A percentile compares a stretch with the other conserved stretches of the same genome.
Evolutionary conservation across 2,113 vertebrate genomes (phyloP).

Genomic region (Eolophus roseicapilla): DNA sequence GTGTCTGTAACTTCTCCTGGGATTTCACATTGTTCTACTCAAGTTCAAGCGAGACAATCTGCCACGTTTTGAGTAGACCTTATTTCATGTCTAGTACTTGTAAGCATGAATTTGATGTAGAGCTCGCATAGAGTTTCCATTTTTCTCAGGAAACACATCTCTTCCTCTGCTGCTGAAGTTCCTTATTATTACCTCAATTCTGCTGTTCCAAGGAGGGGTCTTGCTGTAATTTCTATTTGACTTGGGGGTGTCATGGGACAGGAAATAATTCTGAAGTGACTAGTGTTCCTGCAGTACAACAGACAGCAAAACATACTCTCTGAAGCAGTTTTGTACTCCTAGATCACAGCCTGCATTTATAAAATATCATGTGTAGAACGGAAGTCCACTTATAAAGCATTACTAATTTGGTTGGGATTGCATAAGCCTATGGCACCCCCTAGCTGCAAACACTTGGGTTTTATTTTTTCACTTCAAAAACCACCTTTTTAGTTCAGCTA

Average conservation of each 20-base stretch:
- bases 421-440: conserved; percentile 48
- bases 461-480: neutral
- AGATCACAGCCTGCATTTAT: neutral
- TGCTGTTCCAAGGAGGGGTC: neutral
- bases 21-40: neutral
- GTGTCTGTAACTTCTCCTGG: neutral
- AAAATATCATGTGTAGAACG: neutral
- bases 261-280: neutral
- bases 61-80: neutral
- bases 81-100: neutral
- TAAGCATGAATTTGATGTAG: neutral
- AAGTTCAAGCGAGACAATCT: neutral
- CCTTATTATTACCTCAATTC: neutral
- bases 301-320: neutral
- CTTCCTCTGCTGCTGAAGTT: neutral
- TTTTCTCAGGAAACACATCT: neutral
- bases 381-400: neutral
- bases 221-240: neutral
- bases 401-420: neutral
- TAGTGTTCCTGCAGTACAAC: neutral
- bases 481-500: neutral
- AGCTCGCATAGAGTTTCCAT: neutral
- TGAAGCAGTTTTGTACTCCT: neutral
- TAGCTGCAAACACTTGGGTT: conserved; percentile 25
- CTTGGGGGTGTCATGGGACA: neutral